Conservation (phyloP, 2,113 vertebrate species). For the Pomatostomus ruficeps region DNA sequence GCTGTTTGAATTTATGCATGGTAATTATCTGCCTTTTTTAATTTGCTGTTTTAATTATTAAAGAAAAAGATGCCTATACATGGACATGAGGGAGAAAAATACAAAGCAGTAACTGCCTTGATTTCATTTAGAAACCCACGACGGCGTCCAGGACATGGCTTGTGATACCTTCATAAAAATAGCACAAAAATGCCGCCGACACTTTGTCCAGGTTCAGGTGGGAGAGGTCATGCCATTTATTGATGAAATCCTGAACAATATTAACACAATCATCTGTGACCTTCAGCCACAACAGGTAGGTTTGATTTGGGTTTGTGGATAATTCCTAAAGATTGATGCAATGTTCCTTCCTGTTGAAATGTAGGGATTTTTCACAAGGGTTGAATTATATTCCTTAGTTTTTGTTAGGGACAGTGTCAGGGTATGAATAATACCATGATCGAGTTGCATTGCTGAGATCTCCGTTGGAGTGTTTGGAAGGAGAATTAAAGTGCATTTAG, state of each 20-base stretch:
- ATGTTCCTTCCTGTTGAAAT: neutral
- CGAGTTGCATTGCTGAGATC: neutral
- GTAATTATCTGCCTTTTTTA: conserved; percentile 65
- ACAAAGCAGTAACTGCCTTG: neutral
- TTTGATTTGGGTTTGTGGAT: fast-evolving
- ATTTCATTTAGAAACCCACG: conserved; percentile 88
- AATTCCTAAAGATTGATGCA: neutral
- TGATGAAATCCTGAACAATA: conserved; percentile 98
- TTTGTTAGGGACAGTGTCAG: neutral
- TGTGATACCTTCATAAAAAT: conserved; percentile 99
- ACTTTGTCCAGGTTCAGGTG: conserved; percentile 98
- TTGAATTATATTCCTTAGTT: neutral
- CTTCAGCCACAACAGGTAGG: conserved; percentile 96
- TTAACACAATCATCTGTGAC: conserved; percentile 99
- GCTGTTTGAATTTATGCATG: conserved; percentile 98
- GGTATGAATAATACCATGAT: neutral
- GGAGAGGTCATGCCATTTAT: conserved; percentile 99
- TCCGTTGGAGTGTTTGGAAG: neutral
- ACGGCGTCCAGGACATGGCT: conserved; percentile 98
- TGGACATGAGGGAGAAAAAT: neutral
- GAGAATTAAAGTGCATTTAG: neutral
- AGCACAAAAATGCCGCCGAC: conserved; percentile 96
- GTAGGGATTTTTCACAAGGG: neutral
- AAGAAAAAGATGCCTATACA: fast-evolving
- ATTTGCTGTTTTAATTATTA: neutral